A percentile compares a stretch with the other conserved stretches of the same genome.
Evolutionary conservation across 2,113 vertebrate species (phyloP).

Genomic region (Saimiri boliviensis): DNA sequence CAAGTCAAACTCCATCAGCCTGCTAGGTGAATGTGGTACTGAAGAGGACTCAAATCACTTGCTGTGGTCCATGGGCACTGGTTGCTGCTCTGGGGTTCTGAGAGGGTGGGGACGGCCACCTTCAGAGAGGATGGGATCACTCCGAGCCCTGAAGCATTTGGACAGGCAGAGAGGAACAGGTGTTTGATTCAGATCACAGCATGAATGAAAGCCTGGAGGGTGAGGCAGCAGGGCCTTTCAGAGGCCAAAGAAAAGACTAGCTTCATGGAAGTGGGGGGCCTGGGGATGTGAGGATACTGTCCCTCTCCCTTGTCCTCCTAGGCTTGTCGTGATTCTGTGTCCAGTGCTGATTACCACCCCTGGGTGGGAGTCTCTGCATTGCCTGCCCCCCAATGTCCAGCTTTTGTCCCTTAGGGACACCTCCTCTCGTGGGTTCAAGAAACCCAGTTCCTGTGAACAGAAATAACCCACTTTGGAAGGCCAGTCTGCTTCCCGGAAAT

Average conservation of each 20-base stretch:
- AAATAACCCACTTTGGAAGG: neutral
- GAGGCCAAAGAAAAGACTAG: neutral
- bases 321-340: neutral
- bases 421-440: neutral
- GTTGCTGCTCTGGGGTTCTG: neutral
- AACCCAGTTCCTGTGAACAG: neutral
- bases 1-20: neutral
- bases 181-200: neutral
- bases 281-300: accelerated
- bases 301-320: neutral
- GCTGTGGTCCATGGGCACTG: neutral
- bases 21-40: no score
- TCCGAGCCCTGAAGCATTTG: neutral
- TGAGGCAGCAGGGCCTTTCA: no score
- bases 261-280: neutral
- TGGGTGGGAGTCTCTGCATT: no score
- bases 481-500: neutral
- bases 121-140: neutral
- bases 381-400: neutral
- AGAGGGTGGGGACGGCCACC: no score
- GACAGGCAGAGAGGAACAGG: neutral
- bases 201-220: neutral
- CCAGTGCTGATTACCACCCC: neutral
- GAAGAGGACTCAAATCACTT: neutral
- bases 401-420: neutral